phyloP scores from a whole-genome alignment of 2,113 vertebrate species.

The Gracilinanus agilis region DNA sequence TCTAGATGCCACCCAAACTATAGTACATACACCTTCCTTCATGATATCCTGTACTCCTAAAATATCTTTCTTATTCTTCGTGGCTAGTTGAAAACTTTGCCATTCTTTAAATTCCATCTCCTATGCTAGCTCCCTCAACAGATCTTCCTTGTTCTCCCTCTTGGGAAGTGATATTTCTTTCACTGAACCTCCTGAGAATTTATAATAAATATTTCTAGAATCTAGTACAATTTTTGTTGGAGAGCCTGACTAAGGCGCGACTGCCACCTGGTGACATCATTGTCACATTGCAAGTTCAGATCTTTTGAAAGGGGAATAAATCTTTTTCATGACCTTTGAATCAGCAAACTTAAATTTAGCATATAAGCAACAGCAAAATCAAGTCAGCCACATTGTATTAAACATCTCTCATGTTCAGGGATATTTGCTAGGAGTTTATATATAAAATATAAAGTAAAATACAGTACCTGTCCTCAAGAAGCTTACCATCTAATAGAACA shows the following conservation, averaged over 20 bases:
- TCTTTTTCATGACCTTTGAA: background rate
- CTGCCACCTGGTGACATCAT: background rate
- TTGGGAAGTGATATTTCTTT: background rate
- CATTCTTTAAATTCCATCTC: background rate
- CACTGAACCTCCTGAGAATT: background rate
- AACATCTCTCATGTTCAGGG: background rate
- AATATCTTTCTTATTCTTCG: background rate
- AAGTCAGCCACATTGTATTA: background rate
- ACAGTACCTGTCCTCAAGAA: background rate
- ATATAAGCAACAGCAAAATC: background rate
- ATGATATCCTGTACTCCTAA: background rate
- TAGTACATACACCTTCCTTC: background rate
- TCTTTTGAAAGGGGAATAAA: background rate
- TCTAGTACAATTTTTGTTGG: background rate
- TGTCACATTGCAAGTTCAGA: background rate
- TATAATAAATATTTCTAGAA: background rate
- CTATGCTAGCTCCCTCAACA: background rate
- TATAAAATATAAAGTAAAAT: background rate
- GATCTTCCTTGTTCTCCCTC: background rate
- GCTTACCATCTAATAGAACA: background rate
- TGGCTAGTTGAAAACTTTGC: background rate
- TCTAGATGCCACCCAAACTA: background rate
- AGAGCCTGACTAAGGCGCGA: background rate
- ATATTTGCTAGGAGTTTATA: background rate
- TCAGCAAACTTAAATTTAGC: background rate